Base-by-base conservation (phyloP, 2,888 invertebrate species). In the Zygaena filipendulae region DNA sequence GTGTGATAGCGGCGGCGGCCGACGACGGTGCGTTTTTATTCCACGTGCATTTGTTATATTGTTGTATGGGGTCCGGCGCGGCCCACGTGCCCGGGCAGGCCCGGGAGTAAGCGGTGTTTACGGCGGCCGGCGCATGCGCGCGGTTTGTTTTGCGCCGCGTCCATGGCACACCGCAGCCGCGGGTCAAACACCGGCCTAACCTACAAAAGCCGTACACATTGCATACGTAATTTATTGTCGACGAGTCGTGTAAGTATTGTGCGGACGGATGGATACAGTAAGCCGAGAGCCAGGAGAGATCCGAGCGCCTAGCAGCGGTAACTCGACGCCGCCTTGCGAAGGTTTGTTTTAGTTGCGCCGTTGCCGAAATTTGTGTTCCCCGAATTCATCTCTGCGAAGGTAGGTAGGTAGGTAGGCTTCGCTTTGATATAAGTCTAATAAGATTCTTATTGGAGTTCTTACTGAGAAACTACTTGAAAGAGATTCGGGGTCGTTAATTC, bases 181-280 rank as follows among this genome's bases (percentile, higher is more conserved):
- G 60, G 74, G 72, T 74, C 74, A 72, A 71, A 64, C 68, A 63
- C 69, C 71, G 70, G 68, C 61, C 66, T 67, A 68, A 69, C 68
- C 66, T 63, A 64, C 47, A 49, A 52, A 60, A 64, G 59, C 62
- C 63, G 39, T 16, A 16, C 59, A 48, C 51, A 42, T n/a, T n/a
- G n/a, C 59, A 57, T 59, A 58, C 52, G 50, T 61, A 59, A 46
- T 56, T 56, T 52, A n/a, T n/a, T 47, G 49, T 37, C 31, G 54
- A 55, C 52, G n/a, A n/a, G n/a, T n/a, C n/a, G n/a, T n/a, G n/a
- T n/a, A n/a, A n/a, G n/a, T n/a, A n/a, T n/a, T n/a, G n/a, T n/a
- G n/a, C n/a, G n/a, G n/a, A n/a, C n/a, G n/a, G n/a, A n/a, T n/a
- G n/a, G 22, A 29, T 16, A 35, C 31, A 35, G 38, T 38, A 33